Conservation (phyloP, 2,113 vertebrate genomes). For the Pundamilia nyererei region DNA sequence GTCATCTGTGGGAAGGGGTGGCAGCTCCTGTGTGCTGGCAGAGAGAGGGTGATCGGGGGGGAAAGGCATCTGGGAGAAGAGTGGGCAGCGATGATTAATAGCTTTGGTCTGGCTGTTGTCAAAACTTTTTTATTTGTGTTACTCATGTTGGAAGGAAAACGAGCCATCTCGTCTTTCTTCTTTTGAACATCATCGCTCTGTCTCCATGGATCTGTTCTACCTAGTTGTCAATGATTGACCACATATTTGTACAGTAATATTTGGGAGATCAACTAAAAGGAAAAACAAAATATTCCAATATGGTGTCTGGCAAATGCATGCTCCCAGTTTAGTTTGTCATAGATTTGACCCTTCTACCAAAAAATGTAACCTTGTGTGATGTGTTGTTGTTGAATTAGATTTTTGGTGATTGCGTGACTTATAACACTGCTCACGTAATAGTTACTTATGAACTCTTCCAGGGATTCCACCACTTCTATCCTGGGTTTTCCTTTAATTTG, state of each 20-base stretch:
- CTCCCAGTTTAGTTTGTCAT: background rate
- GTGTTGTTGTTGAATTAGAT: background rate
- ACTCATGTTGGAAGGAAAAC: background rate
- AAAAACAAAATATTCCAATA: background rate
- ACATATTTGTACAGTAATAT: background rate
- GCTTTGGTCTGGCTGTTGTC: background rate
- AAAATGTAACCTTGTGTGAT: accelerated
- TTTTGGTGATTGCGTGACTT: background rate
- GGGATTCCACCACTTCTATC: background rate
- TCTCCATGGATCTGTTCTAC: background rate
- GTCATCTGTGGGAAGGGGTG: constrained; percentile 46
- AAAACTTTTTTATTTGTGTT: background rate
- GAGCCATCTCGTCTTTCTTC: background rate
- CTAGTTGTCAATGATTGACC: background rate
- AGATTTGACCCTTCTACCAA: background rate
- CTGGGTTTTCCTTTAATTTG: background rate
- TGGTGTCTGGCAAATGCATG: background rate
- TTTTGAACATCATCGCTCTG: background rate
- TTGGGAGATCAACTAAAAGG: background rate
- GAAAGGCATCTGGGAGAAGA: background rate
- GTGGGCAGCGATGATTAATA: constrained; percentile 30
- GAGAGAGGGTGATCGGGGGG: background rate
- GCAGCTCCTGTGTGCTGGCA: constrained; percentile 23
- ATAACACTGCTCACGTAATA: accelerated
- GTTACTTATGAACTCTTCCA: background rate